A percentile compares a stretch with the other conserved stretches of the same genome.
Conservation (phyloP, 2,797 vertebrate species). For the Scolopax bukidnonensis region DNA sequence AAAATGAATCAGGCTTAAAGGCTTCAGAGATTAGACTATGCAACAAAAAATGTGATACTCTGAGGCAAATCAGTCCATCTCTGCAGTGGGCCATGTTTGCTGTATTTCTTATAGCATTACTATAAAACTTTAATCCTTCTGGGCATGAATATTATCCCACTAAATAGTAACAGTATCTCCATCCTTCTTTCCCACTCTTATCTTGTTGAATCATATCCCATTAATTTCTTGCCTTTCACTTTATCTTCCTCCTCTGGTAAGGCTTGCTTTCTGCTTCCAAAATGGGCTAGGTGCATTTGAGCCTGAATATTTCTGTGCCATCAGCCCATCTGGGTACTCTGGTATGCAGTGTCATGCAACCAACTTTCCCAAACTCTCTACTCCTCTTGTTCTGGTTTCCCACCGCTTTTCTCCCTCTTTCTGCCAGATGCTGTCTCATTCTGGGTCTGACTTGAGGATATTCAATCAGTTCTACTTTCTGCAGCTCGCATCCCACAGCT, state of each 20-base stretch:
- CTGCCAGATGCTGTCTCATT: conserved; percentile 34
- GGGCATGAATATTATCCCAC: background rate
- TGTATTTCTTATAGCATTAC: background rate
- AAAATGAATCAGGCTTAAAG: background rate
- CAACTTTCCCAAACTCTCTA: background rate
- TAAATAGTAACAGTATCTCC: background rate
- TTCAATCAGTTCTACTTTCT: conserved; percentile 26
- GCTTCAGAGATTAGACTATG: background rate
- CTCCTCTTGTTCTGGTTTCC: background rate
- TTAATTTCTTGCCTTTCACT: background rate
- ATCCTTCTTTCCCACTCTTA: background rate
- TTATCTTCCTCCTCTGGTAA: background rate
- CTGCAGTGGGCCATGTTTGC: background rate
- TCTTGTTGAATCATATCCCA: background rate
- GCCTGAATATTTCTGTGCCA: background rate
- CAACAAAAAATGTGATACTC: background rate
- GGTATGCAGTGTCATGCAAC: background rate
- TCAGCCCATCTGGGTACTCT: background rate
- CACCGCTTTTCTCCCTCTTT: background rate
- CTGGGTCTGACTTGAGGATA: background rate
- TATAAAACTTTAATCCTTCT: background rate
- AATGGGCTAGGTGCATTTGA: background rate
- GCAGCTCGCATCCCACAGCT: conserved; percentile 20
- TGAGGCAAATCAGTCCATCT: background rate
- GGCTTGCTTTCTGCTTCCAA: background rate